Evolutionary conservation across 2,113 vertebrate species (phyloP).

Genomic region (Notothenia rossii): DNA sequence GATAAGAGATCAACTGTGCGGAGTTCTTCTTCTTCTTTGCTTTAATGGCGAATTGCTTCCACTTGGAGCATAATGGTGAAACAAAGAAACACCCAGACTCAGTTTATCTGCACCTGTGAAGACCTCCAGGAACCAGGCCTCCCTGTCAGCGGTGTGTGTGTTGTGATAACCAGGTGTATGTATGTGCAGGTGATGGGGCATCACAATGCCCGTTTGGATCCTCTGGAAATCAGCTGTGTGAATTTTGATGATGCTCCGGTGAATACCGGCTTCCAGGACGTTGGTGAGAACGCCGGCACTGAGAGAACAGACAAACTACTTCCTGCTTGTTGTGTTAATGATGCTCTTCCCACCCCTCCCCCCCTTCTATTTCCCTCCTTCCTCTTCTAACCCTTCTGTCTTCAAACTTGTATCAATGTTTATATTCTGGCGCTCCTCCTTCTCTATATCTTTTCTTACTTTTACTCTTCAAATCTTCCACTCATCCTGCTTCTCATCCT

Average conservation of each 20-base stretch:
- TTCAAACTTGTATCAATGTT: not conserved
- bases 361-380: not conserved
- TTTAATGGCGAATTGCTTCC: too few relatives aligned
- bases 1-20: too few relatives aligned
- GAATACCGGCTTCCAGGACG: conserved; percentile 91
- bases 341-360: conserved; percentile 66
- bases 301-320: conserved; percentile 57
- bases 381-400: not conserved
- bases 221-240: conserved; percentile 99
- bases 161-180: conserved; percentile 31
- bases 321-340: conserved; percentile 75
- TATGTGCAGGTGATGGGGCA: conserved; percentile 96
- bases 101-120: not conserved
- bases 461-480: conserved; percentile 19
- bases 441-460: not conserved
- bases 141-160: not conserved
- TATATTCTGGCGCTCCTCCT: not conserved
- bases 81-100: not conserved
- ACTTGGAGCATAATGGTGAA: too few relatives aligned
- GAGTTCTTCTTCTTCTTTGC: too few relatives aligned
- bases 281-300: conserved; percentile 90
- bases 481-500: conserved; percentile 35
- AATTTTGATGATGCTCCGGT: conserved; percentile 98
- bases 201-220: conserved; percentile 96
- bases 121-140: conserved; percentile 1